Base-by-base conservation (phyloP, 2,113 vertebrate genomes). In the Puffinus mauretanicus region DNA sequence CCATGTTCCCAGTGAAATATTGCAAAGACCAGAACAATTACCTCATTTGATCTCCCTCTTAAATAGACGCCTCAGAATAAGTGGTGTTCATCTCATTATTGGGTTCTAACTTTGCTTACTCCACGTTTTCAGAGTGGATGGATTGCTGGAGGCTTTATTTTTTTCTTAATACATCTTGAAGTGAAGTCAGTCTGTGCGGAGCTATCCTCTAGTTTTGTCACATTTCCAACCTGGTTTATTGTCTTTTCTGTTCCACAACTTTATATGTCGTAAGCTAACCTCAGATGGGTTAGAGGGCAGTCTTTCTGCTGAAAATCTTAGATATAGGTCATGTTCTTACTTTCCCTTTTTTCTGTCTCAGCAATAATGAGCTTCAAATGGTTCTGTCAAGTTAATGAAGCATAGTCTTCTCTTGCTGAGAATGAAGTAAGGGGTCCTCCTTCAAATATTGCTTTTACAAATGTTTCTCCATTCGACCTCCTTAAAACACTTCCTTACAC, bases 321-420 rank as follows among this genome's bases (percentile, higher is more conserved):
- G 65, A 34, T 29, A 89, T 86, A 51, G 76, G 16, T 49, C 18
- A 29, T 38, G 14, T 86, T 94, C 61, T 62, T 90, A 76, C 32
- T 58, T 44, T 26, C 24, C 4, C 7, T 86, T 67, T 88, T 92
- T 96, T 42, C n/a, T 88, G 12, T 75, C 38, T 6, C 47, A 44
- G 21, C 44, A 95, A 88, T 57, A 94, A 89, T 55, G 54, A 90
- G 8, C 36, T 89, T 89, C 54, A 84, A 96, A 95, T 60, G 70
- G 73, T 76, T 94, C 90, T 96, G 85, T 95, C 86, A 91, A 88
- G 30, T 91, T 95, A 94, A 94, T 90, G 75, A 96, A 97, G 46
- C 44, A 73, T 64, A 90, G 66, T 67, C 91, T 94, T 70, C 67
- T 34, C 46, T 49, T 93, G 38, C 72, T 62, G 71, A 93, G 84